Conservation (phyloP, 35 echinoderm and acorn worm genomes). For the Nesometra sesokonis region DNA sequence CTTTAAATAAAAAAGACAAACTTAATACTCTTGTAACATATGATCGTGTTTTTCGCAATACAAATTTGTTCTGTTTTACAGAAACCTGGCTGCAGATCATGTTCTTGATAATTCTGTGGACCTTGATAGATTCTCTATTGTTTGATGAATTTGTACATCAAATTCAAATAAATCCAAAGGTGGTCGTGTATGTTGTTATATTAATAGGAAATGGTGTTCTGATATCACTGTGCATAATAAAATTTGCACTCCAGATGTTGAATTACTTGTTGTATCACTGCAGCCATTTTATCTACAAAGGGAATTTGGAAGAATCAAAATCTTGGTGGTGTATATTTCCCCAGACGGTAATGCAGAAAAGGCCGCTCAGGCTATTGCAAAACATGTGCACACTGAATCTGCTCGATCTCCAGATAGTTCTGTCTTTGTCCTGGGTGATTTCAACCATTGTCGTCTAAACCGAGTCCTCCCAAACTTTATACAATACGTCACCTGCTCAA, state of each 20-base stretch:
- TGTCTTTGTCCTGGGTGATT: constrained; percentile 17
- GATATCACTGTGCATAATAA: background rate
- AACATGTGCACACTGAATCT: background rate
- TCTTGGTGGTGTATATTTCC: background rate
- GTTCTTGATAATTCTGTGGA: background rate
- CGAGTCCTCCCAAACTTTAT: constrained; percentile 3
- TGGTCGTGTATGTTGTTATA: background rate
- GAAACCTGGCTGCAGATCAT: background rate
- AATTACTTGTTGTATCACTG: background rate
- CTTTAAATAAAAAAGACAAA: background rate
- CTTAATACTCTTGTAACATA: background rate
- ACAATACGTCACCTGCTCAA: constrained; percentile 21
- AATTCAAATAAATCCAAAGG: background rate
- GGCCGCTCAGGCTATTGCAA: background rate
- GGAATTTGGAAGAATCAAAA: background rate
- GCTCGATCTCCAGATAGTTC: background rate
- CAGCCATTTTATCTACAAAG: background rate
- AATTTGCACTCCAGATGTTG: background rate
- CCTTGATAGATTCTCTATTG: background rate
- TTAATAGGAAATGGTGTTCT: background rate
- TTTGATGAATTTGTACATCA: background rate
- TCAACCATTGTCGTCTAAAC: constrained; percentile 14
- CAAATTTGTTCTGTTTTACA: background rate
- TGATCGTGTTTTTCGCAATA: background rate
- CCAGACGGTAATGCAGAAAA: background rate